Conservation (phyloP, 2,113 vertebrate species). For the Nansenia antarctica region DNA sequence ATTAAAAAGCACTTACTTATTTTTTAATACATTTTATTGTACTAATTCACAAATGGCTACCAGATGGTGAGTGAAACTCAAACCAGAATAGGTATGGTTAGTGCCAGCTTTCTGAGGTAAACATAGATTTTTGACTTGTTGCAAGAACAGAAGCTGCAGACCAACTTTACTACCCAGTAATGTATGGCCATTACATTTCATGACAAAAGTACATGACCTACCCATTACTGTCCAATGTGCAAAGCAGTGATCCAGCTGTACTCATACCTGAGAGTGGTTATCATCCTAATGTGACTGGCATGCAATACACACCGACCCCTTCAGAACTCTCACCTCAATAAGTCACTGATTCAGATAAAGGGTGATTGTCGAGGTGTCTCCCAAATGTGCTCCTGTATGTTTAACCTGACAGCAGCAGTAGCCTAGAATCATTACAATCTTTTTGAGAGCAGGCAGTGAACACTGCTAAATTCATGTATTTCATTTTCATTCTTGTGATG, state of each 20-base stretch:
- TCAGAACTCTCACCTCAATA: no score
- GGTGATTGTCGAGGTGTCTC: no score
- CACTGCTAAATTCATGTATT: no score
- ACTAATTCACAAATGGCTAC: conserved; percentile 32
- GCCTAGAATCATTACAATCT: no score
- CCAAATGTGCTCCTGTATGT: no score
- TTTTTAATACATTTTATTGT: conserved; percentile 35
- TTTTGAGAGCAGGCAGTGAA: no score
- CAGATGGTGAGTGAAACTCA: conserved; percentile 26
- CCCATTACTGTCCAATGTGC: neutral
- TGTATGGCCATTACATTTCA: neutral
- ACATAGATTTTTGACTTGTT: conserved; percentile 1
- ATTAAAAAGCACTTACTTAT: conserved; percentile 39
- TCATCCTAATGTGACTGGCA: neutral
- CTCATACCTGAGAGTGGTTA: neutral
- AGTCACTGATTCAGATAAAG: no score
- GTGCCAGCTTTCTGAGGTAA: conserved; percentile 15
- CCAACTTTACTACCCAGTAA: neutral
- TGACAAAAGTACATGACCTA: no score
- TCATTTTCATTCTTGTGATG: no score
- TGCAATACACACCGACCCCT: no score
- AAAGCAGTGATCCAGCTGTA: neutral
- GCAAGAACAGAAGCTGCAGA: neutral
- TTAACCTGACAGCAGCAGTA: no score
- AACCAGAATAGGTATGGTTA: neutral